These are phyloP conservation scores for Epizoanthus fatuus DNA, from an alignment of 92 coral and sea anemone species.

Conservation along the genomic window DNA sequence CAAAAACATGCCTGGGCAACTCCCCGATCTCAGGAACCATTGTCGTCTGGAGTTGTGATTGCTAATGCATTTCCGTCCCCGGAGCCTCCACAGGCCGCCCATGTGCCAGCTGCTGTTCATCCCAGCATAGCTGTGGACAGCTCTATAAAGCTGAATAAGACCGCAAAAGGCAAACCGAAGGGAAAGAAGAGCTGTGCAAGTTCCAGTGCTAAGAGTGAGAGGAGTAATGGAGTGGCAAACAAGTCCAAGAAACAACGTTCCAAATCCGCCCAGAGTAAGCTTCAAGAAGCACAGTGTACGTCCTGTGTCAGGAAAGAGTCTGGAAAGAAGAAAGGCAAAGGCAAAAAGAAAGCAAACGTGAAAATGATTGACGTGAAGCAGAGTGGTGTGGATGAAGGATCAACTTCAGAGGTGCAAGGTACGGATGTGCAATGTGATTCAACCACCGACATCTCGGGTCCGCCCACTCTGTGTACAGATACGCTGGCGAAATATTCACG, in stretches of 20 bases:
- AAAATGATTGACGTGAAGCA: constrained; percentile 88
- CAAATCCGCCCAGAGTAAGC: constrained; percentile 1
- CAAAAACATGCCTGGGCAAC: constrained; percentile 56
- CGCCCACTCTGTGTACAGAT: constrained; percentile 73
- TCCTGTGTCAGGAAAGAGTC: constrained; percentile 47
- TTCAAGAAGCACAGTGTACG: not conserved
- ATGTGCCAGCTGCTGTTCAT: constrained; percentile 44
- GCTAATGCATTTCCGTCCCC: constrained; percentile 95
- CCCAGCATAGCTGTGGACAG: constrained; percentile 41
- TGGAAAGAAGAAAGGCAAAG: constrained; percentile 61
- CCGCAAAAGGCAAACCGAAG: constrained; percentile 39
- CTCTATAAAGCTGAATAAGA: constrained; percentile 31
- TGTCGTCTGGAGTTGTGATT: constrained; percentile 67
- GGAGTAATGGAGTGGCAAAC: constrained; percentile 31
- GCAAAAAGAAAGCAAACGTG: constrained; percentile 43
- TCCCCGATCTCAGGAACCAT: constrained; percentile 32
- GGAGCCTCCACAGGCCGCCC: constrained; percentile 70
- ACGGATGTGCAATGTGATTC: constrained; percentile 51
- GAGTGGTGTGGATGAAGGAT: constrained; percentile 47
- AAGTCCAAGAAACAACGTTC: constrained; percentile 17
- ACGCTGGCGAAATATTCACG: constrained; percentile 44
- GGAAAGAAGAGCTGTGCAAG: constrained; percentile 32
- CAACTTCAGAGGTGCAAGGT: constrained; percentile 7
- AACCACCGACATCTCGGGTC: constrained; percentile 65
- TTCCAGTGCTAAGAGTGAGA: constrained; percentile 38